Conservation (phyloP, 2,113 vertebrate species). For the Notiomystis cincta region DNA sequence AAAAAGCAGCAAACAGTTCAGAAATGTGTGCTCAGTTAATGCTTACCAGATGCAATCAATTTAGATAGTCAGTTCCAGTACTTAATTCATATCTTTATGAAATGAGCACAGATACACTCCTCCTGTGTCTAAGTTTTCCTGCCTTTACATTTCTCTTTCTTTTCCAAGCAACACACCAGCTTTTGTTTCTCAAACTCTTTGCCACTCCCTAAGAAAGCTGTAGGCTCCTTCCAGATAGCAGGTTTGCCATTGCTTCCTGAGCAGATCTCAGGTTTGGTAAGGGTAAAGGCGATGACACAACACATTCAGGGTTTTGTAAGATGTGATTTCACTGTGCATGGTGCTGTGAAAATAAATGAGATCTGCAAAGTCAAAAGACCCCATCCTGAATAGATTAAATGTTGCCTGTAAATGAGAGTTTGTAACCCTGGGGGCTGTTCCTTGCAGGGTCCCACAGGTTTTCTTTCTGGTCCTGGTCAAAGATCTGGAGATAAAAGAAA, state of each 20-base stretch:
- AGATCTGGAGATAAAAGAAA: neutral
- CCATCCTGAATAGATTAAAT: neutral
- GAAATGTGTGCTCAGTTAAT: constrained; percentile 36
- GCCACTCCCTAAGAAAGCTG: neutral
- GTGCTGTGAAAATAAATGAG: neutral
- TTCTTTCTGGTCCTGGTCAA: neutral
- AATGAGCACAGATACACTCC: neutral
- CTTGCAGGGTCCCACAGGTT: neutral
- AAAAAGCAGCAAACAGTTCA: constrained; percentile 28
- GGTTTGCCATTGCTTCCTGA: neutral
- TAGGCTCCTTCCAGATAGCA: neutral
- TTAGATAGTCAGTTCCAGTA: constrained; percentile 28
- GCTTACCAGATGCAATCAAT: constrained; percentile 53
- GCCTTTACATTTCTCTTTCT: neutral
- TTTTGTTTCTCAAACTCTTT: neutral
- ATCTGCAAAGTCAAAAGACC: neutral
- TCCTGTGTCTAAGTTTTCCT: neutral
- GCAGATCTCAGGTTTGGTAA: neutral
- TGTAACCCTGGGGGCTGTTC: neutral
- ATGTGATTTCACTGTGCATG: accelerated
- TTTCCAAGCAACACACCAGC: neutral
- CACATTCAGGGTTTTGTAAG: neutral
- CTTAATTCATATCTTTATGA: neutral
- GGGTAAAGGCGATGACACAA: neutral
- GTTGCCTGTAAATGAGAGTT: neutral